Conservation (phyloP, 2,797 vertebrate genomes). For the Brotula barbata region DNA sequence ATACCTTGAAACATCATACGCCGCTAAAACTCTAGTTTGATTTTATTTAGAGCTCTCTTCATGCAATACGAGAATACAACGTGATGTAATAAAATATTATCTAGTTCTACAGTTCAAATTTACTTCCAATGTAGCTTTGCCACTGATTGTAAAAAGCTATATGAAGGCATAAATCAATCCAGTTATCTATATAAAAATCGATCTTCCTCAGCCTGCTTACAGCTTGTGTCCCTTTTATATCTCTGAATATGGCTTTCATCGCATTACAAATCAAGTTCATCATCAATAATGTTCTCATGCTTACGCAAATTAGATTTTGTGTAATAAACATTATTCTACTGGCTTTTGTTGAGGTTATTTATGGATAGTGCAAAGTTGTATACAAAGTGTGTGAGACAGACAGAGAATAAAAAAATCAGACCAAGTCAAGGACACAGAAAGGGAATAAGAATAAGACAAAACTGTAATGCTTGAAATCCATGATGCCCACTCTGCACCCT, state of each 20-base stretch:
- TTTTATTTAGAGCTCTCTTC: background rate
- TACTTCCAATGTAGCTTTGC: too few species aligned
- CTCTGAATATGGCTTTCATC: background rate
- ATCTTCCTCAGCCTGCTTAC: background rate
- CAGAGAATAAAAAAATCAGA: background rate
- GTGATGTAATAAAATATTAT: too few species aligned
- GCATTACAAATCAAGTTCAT: background rate
- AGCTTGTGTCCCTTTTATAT: background rate
- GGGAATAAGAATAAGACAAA: constrained; percentile 9
- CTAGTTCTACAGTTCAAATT: too few species aligned
- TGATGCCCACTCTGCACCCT: constrained; percentile 23
- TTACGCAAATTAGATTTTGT: constrained; percentile 4
- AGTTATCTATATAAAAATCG: too few species aligned
- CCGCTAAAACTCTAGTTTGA: background rate
- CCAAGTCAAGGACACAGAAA: background rate
- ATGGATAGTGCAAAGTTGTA: background rate
- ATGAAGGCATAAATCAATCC: too few species aligned
- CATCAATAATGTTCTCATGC: background rate
- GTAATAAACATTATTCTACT: constrained; percentile 2
- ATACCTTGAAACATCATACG: background rate
- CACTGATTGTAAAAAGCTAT: too few species aligned
- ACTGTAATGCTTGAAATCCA: constrained; percentile 48
- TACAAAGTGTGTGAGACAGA: background rate
- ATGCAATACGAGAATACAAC: background rate
- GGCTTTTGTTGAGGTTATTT: constrained; percentile 17